phyloP scores from a whole-genome alignment of 2,113 vertebrate genomes.

The Seriola quinqueradiata region DNA sequence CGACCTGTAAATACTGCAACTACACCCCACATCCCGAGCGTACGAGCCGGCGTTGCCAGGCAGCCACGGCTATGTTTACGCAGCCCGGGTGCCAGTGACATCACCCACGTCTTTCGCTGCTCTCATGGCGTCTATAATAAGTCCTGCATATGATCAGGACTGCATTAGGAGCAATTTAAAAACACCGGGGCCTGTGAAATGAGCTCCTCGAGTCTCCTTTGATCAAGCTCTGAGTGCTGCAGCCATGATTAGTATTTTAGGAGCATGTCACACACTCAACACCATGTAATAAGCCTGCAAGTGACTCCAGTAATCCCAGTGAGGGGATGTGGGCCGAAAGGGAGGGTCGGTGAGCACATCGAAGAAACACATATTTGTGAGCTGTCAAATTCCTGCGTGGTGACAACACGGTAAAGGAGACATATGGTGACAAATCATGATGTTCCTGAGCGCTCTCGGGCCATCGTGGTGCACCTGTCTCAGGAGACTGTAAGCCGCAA shows the following conservation, averaged over 20 bases:
- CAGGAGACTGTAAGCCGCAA: slow-evolving; percentile 60
- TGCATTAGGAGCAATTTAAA: slow-evolving; percentile 32
- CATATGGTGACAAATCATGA: slow-evolving; percentile 38
- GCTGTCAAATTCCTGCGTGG: slow-evolving; percentile 58
- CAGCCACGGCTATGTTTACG: slow-evolving; percentile 61
- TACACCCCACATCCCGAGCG: slow-evolving; percentile 37
- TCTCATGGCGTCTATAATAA: slow-evolving; percentile 68
- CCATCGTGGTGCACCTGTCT: slow-evolving; percentile 69
- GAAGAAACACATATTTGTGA: slow-evolving; percentile 54
- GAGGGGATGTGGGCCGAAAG: neutral
- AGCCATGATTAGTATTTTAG: slow-evolving; percentile 59
- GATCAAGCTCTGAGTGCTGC: slow-evolving; percentile 24
- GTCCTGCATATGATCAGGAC: slow-evolving; percentile 35
- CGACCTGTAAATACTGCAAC: slow-evolving; percentile 69
- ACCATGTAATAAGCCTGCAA: slow-evolving; percentile 54
- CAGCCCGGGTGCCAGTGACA: slow-evolving; percentile 48
- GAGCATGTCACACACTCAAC: slow-evolving; percentile 55
- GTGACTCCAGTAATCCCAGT: slow-evolving; percentile 58
- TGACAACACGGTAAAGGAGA: slow-evolving; percentile 50
- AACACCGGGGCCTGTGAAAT: neutral
- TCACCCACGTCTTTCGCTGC: slow-evolving; percentile 43
- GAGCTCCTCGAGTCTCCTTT: slow-evolving; percentile 37
- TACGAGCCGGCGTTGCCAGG: slow-evolving; percentile 55
- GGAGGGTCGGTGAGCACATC: neutral
- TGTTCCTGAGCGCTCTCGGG: slow-evolving; percentile 29